These are phyloP conservation scores for Mastomys coucha DNA, from an alignment of 2,113 vertebrate genomes.

Conservation along the genomic window DNA sequence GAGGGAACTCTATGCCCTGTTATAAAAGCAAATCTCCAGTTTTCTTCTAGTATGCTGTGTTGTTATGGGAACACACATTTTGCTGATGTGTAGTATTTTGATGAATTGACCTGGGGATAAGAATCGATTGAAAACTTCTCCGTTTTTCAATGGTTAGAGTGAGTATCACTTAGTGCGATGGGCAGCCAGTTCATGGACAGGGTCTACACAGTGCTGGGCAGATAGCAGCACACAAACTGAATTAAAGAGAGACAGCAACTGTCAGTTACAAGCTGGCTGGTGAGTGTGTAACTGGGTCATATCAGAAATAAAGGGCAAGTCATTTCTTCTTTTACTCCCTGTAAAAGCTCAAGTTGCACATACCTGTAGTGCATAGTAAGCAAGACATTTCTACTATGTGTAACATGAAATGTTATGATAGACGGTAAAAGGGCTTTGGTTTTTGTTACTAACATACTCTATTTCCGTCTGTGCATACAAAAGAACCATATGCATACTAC, in stretches of 20 bases:
- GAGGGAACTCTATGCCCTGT: background rate
- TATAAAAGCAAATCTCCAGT: background rate
- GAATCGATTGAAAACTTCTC: constrained; percentile 51
- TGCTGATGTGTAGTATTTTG: constrained; percentile 58
- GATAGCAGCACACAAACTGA: background rate
- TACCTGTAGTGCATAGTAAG: background rate
- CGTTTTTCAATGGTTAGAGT: constrained; percentile 55
- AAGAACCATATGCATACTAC: constrained; percentile 42
- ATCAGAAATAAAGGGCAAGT: constrained; percentile 26
- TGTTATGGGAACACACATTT: constrained; percentile 54
- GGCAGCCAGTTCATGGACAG: background rate
- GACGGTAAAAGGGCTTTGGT: background rate
- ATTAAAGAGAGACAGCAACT: constrained; percentile 46
- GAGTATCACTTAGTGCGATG: constrained; percentile 48
- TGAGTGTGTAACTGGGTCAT: constrained; percentile 51
- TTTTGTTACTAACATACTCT: constrained; percentile 7
- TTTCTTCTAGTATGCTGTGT: constrained; percentile 26
- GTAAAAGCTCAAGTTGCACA: background rate
- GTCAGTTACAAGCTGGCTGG: constrained; percentile 13
- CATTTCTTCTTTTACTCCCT: constrained; percentile 38
- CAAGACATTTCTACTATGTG: background rate
- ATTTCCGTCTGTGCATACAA: constrained; percentile 42
- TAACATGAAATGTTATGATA: constrained; percentile 7
- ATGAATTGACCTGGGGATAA: constrained; percentile 43
- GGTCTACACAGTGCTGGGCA: constrained; percentile 32